phyloP scores from a whole-genome alignment of 2,113 vertebrate genomes.

The Tricholaema leucomelas region DNA sequence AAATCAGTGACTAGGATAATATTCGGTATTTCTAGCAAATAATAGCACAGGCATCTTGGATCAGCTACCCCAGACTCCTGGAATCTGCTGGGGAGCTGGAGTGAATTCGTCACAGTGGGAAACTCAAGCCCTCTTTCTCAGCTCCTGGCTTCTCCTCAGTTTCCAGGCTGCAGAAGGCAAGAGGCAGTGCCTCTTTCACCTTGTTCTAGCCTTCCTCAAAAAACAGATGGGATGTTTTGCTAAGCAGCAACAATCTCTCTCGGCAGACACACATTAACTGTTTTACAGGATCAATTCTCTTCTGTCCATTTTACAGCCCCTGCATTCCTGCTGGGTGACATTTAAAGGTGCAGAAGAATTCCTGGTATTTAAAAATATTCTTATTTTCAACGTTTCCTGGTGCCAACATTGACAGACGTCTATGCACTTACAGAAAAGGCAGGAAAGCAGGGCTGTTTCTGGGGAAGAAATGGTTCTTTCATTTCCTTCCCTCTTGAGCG shows the following conservation, averaged over 20 bases:
- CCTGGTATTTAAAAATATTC: slow-evolving; percentile 20
- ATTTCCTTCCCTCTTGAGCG: slow-evolving; percentile 41
- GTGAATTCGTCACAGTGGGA: background rate
- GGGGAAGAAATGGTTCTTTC: slow-evolving; percentile 56
- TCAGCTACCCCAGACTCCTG: background rate
- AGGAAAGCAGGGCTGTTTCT: slow-evolving; percentile 50
- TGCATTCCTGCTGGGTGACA: slow-evolving; percentile 1
- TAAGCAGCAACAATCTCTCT: background rate
- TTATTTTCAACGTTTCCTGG: slow-evolving; percentile 43
- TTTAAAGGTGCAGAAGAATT: slow-evolving; percentile 44
- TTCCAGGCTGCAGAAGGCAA: background rate
- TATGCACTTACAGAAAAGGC: slow-evolving; percentile 16
- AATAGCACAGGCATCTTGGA: background rate
- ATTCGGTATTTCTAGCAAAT: slow-evolving; percentile 11
- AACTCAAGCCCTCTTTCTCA: background rate
- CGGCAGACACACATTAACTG: background rate
- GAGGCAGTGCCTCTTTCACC: slow-evolving; percentile 14
- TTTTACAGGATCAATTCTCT: background rate
- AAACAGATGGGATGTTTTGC: background rate
- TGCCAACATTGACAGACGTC: slow-evolving; percentile 52
- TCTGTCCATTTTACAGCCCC: slow-evolving; percentile 9
- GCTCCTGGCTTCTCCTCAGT: background rate
- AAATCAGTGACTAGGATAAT: background rate
- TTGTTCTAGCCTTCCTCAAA: background rate
- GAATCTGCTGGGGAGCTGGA: background rate